Evolutionary conservation across 1,140 invertebrate genomes (phyloP).

Genomic region (Leucophenga varia): DNA sequence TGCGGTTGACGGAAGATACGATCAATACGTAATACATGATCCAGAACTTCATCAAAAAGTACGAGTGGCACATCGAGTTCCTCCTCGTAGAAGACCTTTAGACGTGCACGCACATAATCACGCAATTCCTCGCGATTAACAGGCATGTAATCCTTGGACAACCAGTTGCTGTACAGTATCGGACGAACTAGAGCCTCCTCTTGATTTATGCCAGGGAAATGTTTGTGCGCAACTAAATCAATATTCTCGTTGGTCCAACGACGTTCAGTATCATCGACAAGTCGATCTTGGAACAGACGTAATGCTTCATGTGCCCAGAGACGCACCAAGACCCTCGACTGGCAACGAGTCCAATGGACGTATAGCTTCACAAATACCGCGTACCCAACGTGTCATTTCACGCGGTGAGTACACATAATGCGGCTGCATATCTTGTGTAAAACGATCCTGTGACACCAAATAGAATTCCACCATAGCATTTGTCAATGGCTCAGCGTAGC

Average conservation of each 20-base stretch:
- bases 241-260: conserved; percentile 99
- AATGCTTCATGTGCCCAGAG: conserved; percentile 99
- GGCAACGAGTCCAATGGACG: conserved; percentile 86
- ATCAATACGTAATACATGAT: conserved; percentile 98
- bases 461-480: conserved; percentile 99
- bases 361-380: conserved; percentile 98
- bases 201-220: conserved; percentile 89
- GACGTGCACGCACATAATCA: conserved; percentile 94
- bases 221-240: conserved; percentile 88
- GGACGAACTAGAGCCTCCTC: conserved; percentile 85
- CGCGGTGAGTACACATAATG: conserved; percentile 99
- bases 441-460: conserved; percentile 92
- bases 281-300: conserved; percentile 92
- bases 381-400: conserved; percentile 99
- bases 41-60: conserved; percentile 97
- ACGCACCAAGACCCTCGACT: conserved; percentile 92
- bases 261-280: conserved; percentile 93
- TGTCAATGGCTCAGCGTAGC: conserved; percentile 94
- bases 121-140: conserved; percentile 93
- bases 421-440: conserved; percentile 99
- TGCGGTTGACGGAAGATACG: conserved; percentile 98
- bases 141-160: conserved; percentile 97
- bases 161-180: conserved; percentile 94
- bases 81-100: conserved; percentile 99
- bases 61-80: conserved; percentile 98